Evolutionary conservation across 2,888 invertebrate genomes (phyloP).

Genomic region (Ormyrus thymus): DNA sequence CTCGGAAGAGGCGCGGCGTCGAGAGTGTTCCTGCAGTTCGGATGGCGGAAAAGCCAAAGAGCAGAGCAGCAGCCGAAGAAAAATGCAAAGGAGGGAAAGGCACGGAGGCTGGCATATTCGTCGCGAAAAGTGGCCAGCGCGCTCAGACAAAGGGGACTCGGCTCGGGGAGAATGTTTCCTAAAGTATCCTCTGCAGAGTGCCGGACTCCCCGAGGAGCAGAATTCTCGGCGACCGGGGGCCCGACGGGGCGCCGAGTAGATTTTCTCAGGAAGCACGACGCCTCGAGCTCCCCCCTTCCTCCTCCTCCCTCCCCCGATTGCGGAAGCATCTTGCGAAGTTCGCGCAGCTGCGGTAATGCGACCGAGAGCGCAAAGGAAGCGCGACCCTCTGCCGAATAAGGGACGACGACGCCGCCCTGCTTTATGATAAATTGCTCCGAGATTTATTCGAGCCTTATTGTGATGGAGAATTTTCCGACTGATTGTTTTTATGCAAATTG

Average conservation of each 20-base stretch:
- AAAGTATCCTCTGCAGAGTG: constrained; percentile 7
- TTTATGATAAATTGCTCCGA: constrained; percentile 50
- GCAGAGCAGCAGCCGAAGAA: neutral
- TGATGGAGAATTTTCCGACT: constrained; percentile 47
- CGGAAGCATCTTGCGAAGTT: constrained; percentile 53
- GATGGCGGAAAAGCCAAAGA: neutral
- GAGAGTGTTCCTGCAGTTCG: too few relatives aligned
- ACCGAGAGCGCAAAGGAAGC: constrained; percentile 4
- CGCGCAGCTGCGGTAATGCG: constrained; percentile 27
- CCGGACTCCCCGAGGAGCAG: constrained; percentile 23
- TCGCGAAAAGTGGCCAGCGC: constrained; percentile 21
- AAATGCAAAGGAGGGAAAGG: constrained; percentile 8
- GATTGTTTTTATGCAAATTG: constrained; percentile 57
- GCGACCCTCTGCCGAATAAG: neutral
- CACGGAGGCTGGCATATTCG: constrained; percentile 3
- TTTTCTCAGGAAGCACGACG: constrained; percentile 32
- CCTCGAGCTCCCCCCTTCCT: too few relatives aligned
- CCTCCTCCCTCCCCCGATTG: constrained; percentile 32
- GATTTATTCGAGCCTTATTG: constrained; percentile 52
- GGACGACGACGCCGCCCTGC: constrained; percentile 13
- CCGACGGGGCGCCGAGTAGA: constrained; percentile 10
- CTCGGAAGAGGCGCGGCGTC: neutral
- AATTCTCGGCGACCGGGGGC: neutral
- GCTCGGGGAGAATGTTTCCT: constrained; percentile 5
- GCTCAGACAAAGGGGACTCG: constrained; percentile 7